Percentiles rank a stretch among this genome's conserved stretches.
Evolutionary conservation across 2,113 vertebrate species (phyloP).

Genomic region (Plecturocebus donacophilus): DNA sequence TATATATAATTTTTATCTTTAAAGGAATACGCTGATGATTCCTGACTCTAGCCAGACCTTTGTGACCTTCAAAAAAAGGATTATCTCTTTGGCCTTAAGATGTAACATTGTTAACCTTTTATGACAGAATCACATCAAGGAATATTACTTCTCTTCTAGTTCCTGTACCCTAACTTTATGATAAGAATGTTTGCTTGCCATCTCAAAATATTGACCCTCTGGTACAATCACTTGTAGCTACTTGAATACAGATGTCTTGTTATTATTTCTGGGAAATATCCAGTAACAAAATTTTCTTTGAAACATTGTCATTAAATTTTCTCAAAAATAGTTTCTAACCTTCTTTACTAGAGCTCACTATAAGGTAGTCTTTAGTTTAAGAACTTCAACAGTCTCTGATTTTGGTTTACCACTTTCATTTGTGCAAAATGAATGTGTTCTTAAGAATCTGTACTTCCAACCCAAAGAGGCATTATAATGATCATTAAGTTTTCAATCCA

Average conservation of each 20-base stretch:
- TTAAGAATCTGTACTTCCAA: neutral
- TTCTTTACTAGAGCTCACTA: neutral
- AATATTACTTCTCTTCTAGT: slow-evolving; percentile 4
- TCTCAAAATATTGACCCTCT: slow-evolving; percentile 16
- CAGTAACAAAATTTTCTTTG: neutral
- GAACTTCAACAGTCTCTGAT: neutral
- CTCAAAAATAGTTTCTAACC: neutral
- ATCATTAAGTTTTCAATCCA: neutral
- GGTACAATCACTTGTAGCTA: neutral
- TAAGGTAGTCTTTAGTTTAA: neutral
- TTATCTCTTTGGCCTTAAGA: neutral
- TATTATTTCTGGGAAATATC: slow-evolving; percentile 27
- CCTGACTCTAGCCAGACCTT: neutral
- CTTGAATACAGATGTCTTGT: neutral
- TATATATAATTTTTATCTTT: neutral
- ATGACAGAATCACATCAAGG: neutral
- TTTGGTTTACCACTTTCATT: neutral
- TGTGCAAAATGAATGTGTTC: neutral
- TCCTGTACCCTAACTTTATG: neutral
- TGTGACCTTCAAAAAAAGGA: neutral
- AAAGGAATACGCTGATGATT: neutral
- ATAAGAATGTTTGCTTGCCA: neutral
- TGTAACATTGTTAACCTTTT: slow-evolving; percentile 11
- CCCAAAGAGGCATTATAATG: neutral
- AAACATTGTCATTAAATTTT: neutral